Conservation (phyloP, 2,113 vertebrate genomes). For the Hypocryptadius cinnamomeus region DNA sequence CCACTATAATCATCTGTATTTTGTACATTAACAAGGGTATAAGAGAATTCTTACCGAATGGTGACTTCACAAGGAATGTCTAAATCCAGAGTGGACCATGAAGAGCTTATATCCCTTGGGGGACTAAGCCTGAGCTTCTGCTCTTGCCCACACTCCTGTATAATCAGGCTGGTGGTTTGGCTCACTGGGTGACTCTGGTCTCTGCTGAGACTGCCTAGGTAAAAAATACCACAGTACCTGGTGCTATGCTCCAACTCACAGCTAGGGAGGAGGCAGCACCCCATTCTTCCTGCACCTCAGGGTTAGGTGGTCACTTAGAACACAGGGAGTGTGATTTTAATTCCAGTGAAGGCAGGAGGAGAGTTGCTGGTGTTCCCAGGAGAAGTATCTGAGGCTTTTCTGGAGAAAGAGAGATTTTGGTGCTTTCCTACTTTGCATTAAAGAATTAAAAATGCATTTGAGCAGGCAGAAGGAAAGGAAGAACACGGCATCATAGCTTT, state of each 20-base stretch:
- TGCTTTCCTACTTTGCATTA: neutral
- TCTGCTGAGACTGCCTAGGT: neutral
- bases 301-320: neutral
- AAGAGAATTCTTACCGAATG: neutral
- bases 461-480: neutral
- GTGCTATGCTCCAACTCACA: neutral
- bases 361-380: neutral
- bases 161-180: neutral
- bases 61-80: neutral
- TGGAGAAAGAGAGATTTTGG: neutral
- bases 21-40: neutral
- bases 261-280: neutral
- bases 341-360: neutral
- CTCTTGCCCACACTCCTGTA: neutral
- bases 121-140: neutral
- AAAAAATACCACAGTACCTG: neutral
- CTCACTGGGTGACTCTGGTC: neutral
- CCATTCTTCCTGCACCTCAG: neutral
- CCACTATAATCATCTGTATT: neutral
- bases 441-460: conserved; percentile 1
- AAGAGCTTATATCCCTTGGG: neutral
- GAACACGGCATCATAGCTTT: neutral
- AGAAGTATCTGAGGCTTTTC: neutral
- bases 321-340: neutral
- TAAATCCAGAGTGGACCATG: neutral